Evolutionary conservation across 2,797 vertebrate species (phyloP).

Genomic region (Eurystomus glaucurus): DNA sequence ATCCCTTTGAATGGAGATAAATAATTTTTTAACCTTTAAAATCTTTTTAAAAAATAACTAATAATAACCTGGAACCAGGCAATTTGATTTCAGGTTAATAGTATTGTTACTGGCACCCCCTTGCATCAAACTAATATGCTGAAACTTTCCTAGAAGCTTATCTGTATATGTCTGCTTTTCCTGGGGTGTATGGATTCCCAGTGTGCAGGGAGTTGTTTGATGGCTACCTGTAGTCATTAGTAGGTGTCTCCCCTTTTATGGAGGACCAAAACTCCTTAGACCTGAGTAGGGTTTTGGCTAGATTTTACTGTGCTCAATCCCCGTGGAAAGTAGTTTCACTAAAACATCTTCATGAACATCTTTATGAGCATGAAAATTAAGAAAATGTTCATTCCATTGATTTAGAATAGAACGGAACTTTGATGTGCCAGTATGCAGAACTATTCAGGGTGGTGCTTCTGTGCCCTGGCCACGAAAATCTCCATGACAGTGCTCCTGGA

Average conservation of each 20-base stretch:
- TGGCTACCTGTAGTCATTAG: neutral
- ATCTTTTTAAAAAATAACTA: neutral
- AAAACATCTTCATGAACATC: neutral
- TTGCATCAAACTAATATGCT: neutral
- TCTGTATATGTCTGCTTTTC: too few relatives aligned
- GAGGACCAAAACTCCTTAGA: neutral
- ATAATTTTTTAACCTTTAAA: neutral
- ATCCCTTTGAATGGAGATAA: neutral
- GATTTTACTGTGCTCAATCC: neutral
- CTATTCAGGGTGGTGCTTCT: neutral
- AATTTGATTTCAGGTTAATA: neutral
- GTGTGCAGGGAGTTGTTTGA: neutral
- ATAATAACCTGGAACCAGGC: neutral
- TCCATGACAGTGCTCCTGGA: neutral
- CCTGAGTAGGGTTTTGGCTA: neutral
- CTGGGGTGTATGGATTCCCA: neutral
- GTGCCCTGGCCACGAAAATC: neutral
- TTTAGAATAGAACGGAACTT: neutral
- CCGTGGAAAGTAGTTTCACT: neutral
- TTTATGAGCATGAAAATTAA: neutral
- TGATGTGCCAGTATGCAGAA: neutral
- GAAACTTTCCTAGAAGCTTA: neutral
- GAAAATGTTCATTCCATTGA: neutral
- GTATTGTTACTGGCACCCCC: neutral
- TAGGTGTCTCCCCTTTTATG: neutral